Evolutionary conservation across 2,888 invertebrate genomes (phyloP).

Genomic region (Listrodromus nycthemerus): DNA sequence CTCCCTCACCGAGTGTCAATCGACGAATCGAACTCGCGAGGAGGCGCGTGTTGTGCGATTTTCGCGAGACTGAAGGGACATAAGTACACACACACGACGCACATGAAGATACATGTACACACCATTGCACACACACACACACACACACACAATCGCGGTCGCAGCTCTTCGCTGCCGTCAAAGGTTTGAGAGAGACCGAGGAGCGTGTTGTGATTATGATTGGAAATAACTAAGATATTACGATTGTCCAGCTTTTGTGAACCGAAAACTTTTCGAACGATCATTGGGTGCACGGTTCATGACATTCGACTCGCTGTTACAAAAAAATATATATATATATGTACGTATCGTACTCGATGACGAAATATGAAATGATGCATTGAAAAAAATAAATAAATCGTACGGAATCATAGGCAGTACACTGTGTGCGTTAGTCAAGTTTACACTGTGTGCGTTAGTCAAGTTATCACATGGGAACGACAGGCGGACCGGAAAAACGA

Average conservation of each 20-base stretch:
- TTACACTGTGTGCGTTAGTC: slow-evolving; percentile 43
- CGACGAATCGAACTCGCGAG: slow-evolving; percentile 38
- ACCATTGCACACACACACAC: neutral
- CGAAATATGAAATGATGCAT: neutral
- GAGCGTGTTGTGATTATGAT: slow-evolving; percentile 52
- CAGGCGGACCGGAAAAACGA: slow-evolving; percentile 74
- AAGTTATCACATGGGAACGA: slow-evolving; percentile 63
- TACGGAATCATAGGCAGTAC: slow-evolving; percentile 13
- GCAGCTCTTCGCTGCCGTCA: slow-evolving; percentile 18
- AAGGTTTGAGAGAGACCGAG: neutral
- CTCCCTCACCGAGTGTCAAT: neutral
- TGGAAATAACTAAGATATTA: neutral
- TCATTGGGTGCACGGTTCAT: neutral
- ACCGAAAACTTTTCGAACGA: neutral
- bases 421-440: slow-evolving; percentile 43
- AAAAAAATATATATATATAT: neutral
- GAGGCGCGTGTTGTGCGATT: slow-evolving; percentile 16
- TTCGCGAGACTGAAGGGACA: neutral
- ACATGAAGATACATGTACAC: no score
- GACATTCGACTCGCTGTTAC: neutral
- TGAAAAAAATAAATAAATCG: neutral
- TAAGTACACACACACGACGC: no score
- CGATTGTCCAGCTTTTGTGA: neutral
- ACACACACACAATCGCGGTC: slow-evolving; percentile 1
- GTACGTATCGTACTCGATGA: neutral